Evolutionary conservation across 2,888 invertebrate genomes (phyloP).

Genomic region (Bhutanitis thaidina): DNA sequence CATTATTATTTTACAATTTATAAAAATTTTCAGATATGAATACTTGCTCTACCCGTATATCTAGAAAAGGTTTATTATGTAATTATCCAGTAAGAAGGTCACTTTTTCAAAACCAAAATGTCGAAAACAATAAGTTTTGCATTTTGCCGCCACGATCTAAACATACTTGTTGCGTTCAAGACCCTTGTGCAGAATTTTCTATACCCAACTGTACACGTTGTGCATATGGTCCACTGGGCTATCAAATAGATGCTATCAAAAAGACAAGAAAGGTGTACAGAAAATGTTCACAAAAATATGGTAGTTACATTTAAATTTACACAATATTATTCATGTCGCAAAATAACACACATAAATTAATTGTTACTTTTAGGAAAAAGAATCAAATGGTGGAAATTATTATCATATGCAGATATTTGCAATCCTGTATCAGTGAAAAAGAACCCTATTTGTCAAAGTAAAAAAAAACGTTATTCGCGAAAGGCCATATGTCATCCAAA

Average conservation of each 20-base stretch:
- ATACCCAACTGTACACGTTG: not conserved
- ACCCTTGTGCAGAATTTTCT: not conserved
- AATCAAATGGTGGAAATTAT: not conserved
- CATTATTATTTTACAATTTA: no score
- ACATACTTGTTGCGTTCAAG: conserved; percentile 3
- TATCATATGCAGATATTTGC: not conserved
- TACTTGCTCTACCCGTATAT: no score
- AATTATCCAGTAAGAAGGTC: no score
- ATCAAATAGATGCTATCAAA: not conserved
- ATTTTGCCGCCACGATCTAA: not conserved
- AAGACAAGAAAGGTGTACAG: not conserved
- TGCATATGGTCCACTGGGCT: not conserved
- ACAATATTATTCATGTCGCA: not conserved
- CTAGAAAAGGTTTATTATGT: no score
- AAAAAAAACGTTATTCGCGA: not conserved
- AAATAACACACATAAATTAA: not conserved
- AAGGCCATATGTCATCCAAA: not conserved
- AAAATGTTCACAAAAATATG: not conserved
- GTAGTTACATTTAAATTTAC: not conserved
- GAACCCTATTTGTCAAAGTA: not conserved
- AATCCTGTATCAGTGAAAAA: not conserved
- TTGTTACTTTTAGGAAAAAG: not conserved
- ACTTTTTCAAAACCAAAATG: no score
- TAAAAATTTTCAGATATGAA: no score
- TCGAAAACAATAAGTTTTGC: not conserved